These are phyloP conservation scores for Gnathonemus longibarbis DNA, from an alignment of 2,113 vertebrate genomes.

Conservation along the genomic window DNA sequence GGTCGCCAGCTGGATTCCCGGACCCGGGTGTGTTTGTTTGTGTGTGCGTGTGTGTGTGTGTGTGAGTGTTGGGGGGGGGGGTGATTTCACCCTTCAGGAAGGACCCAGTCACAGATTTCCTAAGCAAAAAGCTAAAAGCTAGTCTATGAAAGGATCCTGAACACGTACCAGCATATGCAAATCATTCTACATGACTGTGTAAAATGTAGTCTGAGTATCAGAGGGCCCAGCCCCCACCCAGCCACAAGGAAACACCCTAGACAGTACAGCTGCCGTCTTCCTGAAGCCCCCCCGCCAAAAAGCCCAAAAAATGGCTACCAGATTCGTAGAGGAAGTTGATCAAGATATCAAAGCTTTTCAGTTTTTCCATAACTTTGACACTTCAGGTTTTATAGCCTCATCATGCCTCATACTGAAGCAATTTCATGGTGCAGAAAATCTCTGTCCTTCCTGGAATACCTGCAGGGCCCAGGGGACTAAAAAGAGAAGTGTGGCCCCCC, in stretches of 20 bases:
- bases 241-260: not conserved
- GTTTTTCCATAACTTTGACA: not conserved
- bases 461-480: not conserved
- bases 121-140: not conserved
- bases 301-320: slow-evolving; percentile 3
- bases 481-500: not conserved
- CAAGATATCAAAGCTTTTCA: not conserved
- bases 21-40: not conserved
- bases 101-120: not conserved
- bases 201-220: not conserved
- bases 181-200: not conserved
- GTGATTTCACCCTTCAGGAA: not conserved
- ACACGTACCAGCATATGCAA: not conserved
- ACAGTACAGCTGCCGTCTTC: not conserved
- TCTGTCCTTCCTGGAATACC: not conserved
- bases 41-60: no score
- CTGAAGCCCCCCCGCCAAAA: not conserved
- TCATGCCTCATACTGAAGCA: not conserved
- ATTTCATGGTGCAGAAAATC: slow-evolving; percentile 7
- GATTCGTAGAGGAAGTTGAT: not conserved
- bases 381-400: not conserved
- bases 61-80: no score
- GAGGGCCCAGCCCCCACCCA: not conserved
- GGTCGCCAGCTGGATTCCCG: not conserved
- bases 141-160: not conserved